Evolutionary conservation across 1,140 invertebrate genomes (phyloP), one percentile per base, ranked within the genome.

Genomic region (Tribolium madens): DNA sequence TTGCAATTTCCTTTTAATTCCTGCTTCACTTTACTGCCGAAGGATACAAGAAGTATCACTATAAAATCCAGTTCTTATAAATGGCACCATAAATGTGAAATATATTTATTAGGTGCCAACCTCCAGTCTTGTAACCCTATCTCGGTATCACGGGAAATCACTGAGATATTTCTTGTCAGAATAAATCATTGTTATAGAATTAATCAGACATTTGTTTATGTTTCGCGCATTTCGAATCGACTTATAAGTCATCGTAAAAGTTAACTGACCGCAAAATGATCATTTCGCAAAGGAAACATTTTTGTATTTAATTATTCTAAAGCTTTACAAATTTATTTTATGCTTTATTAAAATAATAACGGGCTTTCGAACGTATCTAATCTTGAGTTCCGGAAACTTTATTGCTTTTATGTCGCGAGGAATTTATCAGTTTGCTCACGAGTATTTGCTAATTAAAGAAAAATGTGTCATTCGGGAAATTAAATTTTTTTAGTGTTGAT

Each of bases 261-360:
- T 57, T 57, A 57, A 57, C 15, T 57, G 17, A 57, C 52, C 52
- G 52, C 52, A 57, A 57, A 57, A 57, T 57, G 52, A 57, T 21
- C 15, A 21, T 57, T 47, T 52, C 50, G 14, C 6, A 14, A 52
- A 52, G 50, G 50, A 52, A 52, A 15, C 50, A 57, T 57, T 57
- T 57, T 57, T 12, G n/a, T 50, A 47, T 14, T 14, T 52, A 57
- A 57, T 57, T 57, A 57, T 57, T 17, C 4, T 9, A 21, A 42
- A 57, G 14, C n/a, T 52, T 52, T 3, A 57, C 52, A 57, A 57
- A 26, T 57, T 57, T 57, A 10, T 26, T 18, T 6, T 17, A 21
- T 9, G 52, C 48, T 50, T 50, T 50, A 17, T 50, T 50, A 50
- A 17, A 50, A 2, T 50, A 47, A 47, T 14, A 50, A 15, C 48